Percentiles rank a stretch among this genome's conserved stretches.
phyloP scores from a whole-genome alignment of 1,140 invertebrate species.

The Zelostemma sp. region DNA sequence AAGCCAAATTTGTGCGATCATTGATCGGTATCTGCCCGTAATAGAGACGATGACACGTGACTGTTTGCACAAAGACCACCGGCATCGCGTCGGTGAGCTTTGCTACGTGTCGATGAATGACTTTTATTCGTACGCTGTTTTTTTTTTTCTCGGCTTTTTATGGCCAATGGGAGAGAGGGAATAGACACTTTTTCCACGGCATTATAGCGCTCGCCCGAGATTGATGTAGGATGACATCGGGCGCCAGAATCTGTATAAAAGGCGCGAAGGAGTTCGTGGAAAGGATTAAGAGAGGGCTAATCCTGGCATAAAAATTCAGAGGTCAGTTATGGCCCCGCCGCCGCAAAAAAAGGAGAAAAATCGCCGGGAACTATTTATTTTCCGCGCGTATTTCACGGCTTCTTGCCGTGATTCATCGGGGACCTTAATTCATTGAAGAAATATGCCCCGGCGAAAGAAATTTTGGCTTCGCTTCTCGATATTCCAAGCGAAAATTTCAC shows the following conservation, averaged over 20 bases:
- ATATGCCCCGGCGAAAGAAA: too few species aligned
- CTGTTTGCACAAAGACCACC: slow-evolving; percentile 44
- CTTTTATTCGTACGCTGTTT: slow-evolving; percentile 31
- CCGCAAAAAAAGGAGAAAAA: slow-evolving; percentile 28
- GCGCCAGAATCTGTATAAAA: slow-evolving; percentile 44
- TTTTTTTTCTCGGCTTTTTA: slow-evolving; percentile 27
- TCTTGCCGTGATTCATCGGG: slow-evolving; percentile 10
- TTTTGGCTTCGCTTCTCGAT: too few species aligned
- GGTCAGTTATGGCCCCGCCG: slow-evolving; percentile 25
- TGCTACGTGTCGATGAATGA: slow-evolving; percentile 40
- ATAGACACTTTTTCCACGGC: slow-evolving; percentile 34
- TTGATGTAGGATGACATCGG: slow-evolving; percentile 46
- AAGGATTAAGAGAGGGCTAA: slow-evolving; percentile 44
- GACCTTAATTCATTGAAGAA: slow-evolving; percentile 12
- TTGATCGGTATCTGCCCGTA: slow-evolving; percentile 30
- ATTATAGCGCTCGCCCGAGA: slow-evolving; percentile 35
- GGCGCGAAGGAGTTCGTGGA: slow-evolving; percentile 43
- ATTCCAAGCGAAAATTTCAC: too few species aligned
- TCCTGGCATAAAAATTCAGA: slow-evolving; percentile 40
- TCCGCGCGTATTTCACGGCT: slow-evolving; percentile 32
- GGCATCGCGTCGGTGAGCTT: slow-evolving; percentile 27
- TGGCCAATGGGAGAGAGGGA: slow-evolving; percentile 24
- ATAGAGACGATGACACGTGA: slow-evolving; percentile 40
- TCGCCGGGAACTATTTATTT: slow-evolving; percentile 31
- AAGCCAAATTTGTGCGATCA: slow-evolving; percentile 29